These are phyloP conservation scores for Bellardia pandia DNA, from an alignment of 2,888 invertebrate species.

Conservation along the genomic window DNA sequence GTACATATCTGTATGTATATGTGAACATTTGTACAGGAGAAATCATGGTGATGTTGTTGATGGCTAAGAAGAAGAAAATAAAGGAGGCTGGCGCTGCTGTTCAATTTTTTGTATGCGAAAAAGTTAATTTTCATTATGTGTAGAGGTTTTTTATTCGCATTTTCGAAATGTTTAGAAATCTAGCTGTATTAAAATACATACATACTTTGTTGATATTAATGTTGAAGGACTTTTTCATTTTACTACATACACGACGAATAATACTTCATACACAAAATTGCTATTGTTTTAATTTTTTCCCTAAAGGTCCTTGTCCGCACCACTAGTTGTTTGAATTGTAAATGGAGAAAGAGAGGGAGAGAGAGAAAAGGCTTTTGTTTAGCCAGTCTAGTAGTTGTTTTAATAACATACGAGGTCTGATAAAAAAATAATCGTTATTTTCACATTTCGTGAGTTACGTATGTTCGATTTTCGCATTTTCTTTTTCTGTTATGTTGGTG, in stretches of 20 bases:
- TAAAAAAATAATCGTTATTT: too few relatives aligned
- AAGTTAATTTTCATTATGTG: constrained; percentile 43
- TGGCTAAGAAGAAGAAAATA: constrained; percentile 5
- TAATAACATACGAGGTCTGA: background rate
- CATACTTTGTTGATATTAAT: constrained; percentile 23
- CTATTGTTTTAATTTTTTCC: constrained; percentile 50
- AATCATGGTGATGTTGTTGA: constrained; percentile 21
- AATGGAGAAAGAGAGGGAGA: background rate
- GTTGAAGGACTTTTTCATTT: constrained; percentile 60
- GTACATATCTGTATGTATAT: background rate
- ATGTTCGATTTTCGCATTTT: too few relatives aligned
- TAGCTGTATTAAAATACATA: constrained; percentile 33
- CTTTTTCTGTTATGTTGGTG: too few relatives aligned
- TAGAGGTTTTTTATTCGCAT: constrained; percentile 19
- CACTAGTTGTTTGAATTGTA: constrained; percentile 41
- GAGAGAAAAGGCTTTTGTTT: constrained; percentile 1
- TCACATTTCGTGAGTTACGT: too few relatives aligned
- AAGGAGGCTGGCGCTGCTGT: constrained; percentile 21
- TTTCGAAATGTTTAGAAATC: constrained; percentile 40
- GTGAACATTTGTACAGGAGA: background rate
- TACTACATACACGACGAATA: constrained; percentile 21
- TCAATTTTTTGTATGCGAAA: constrained; percentile 27
- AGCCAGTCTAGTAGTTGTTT: constrained; percentile 31
- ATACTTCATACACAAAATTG: constrained; percentile 40
- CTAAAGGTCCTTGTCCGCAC: constrained; percentile 68